These are phyloP conservation scores for Xylophagus ater DNA, from an alignment of 2,888 invertebrate genomes.

Conservation along the genomic window DNA sequence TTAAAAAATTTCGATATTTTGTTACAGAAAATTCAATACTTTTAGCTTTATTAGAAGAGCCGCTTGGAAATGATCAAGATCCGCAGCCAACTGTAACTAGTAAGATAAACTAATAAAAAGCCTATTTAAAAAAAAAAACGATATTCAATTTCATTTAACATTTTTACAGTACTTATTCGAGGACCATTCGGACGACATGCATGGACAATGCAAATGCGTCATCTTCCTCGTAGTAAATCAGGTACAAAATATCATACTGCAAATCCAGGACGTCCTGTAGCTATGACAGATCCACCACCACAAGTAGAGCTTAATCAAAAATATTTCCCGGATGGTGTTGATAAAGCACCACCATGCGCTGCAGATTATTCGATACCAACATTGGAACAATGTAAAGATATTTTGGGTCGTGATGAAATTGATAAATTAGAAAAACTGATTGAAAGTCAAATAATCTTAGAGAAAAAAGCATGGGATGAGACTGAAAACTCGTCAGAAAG, in stretches of 20 bases:
- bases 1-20: constrained; percentile 72
- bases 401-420: constrained; percentile 37
- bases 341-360: constrained; percentile 66
- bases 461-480: constrained; percentile 45
- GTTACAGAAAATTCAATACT: constrained; percentile 84
- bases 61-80: constrained; percentile 84
- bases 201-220: constrained; percentile 84
- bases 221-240: constrained; percentile 72
- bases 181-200: constrained; percentile 91
- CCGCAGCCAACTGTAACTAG: constrained; percentile 80
- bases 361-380: constrained; percentile 87
- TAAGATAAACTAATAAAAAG: constrained; percentile 25
- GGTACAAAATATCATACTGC: constrained; percentile 48
- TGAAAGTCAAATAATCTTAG: constrained; percentile 54
- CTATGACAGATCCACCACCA: constrained; percentile 55
- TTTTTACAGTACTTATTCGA: constrained; percentile 62
- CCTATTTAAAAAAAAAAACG: constrained; percentile 1
- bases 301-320: constrained; percentile 58
- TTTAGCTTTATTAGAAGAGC: constrained; percentile 81
- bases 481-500: constrained; percentile 36
- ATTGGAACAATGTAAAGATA: constrained; percentile 58
- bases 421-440: constrained; percentile 59
- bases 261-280: constrained; percentile 60
- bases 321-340: constrained; percentile 70
- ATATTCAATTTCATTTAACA: constrained; percentile 4